These are phyloP conservation scores for Brachypterus glaber DNA, from an alignment of 2,888 invertebrate species.

Conservation along the genomic window DNA sequence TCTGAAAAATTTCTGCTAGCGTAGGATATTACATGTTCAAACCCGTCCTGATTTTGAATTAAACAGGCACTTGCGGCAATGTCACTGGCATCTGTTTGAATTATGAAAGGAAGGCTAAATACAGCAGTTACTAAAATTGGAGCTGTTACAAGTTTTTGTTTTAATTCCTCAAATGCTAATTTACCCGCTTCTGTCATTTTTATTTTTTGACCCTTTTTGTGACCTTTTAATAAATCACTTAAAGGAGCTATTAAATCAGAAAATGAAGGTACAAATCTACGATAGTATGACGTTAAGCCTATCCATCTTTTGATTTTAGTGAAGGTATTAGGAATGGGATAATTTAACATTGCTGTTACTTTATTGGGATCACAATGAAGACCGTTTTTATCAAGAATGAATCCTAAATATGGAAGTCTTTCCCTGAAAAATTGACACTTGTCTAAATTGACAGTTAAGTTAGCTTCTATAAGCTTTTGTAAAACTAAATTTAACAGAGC, in stretches of 20 bases:
- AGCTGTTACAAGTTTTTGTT: slow-evolving; percentile 8
- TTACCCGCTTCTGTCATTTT: slow-evolving; percentile 10
- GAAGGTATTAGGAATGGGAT: slow-evolving; percentile 19
- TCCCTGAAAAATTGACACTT: too few species aligned
- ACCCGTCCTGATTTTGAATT: slow-evolving; percentile 14
- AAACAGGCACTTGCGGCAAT: slow-evolving; percentile 26
- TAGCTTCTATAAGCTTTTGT: neutral
- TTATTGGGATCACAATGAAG: too few species aligned
- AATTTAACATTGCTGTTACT: too few species aligned
- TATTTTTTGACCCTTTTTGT: slow-evolving; percentile 11
- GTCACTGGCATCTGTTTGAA: slow-evolving; percentile 25
- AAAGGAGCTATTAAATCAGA: slow-evolving; percentile 9
- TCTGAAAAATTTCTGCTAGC: slow-evolving; percentile 14
- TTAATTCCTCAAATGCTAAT: slow-evolving; percentile 12
- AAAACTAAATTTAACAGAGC: too few species aligned
- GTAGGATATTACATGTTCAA: slow-evolving; percentile 14
- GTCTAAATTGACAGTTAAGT: neutral
- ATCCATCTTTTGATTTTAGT: slow-evolving; percentile 25
- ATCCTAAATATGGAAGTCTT: slow-evolving; percentile 22
- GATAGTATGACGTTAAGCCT: slow-evolving; percentile 20
- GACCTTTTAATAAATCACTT: slow-evolving; percentile 3
- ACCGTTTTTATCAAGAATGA: slow-evolving; percentile 20
- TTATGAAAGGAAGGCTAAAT: slow-evolving; percentile 17
- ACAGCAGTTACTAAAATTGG: slow-evolving; percentile 20
- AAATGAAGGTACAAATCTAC: slow-evolving; percentile 12